Percentiles rank a stretch among this genome's conserved stretches.
phyloP scores from a whole-genome alignment of 1,140 invertebrate species.

The Camponotus vicinus region DNA sequence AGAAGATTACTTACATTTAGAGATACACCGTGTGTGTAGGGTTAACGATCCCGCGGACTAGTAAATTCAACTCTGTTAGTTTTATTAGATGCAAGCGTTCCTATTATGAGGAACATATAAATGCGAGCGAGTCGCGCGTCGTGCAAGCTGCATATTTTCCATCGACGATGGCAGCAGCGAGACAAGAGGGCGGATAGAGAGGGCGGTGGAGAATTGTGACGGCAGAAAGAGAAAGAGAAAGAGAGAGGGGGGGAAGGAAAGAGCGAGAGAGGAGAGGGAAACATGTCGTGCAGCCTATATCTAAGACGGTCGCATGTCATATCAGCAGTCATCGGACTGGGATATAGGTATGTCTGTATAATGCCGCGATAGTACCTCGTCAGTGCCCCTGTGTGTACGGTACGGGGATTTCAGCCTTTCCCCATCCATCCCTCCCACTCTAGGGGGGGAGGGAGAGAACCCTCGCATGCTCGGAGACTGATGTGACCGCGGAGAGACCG shows the following conservation, averaged over 20 bases:
- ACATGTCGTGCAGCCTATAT: constrained; percentile 83
- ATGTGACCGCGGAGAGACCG: constrained; percentile 86
- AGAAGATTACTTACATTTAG: background rate
- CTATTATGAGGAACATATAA: constrained; percentile 27
- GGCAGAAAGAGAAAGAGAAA: constrained; percentile 13
- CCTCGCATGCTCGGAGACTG: constrained; percentile 86
- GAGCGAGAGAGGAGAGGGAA: constrained; percentile 58
- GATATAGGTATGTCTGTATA: constrained; percentile 85
- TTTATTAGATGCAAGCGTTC: constrained; percentile 18
- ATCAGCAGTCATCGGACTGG: constrained; percentile 85
- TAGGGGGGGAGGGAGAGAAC: constrained; percentile 38
- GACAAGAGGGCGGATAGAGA: constrained; percentile 40
- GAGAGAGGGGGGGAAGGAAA: constrained; percentile 34
- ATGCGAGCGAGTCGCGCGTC: constrained; percentile 47
- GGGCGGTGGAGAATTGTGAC: constrained; percentile 45
- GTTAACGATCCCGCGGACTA: background rate
- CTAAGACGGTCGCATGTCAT: constrained; percentile 86
- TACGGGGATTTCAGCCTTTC: constrained; percentile 80
- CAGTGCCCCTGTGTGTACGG: constrained; percentile 80
- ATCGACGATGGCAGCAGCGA: constrained; percentile 56
- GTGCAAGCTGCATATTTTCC: constrained; percentile 62
- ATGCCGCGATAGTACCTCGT: constrained; percentile 81
- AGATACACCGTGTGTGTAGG: background rate
- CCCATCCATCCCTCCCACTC: too few relatives aligned
- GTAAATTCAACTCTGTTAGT: constrained; percentile 5